Base-by-base conservation (phyloP, 2,113 vertebrate species). In the Megalops atlanticus region DNA sequence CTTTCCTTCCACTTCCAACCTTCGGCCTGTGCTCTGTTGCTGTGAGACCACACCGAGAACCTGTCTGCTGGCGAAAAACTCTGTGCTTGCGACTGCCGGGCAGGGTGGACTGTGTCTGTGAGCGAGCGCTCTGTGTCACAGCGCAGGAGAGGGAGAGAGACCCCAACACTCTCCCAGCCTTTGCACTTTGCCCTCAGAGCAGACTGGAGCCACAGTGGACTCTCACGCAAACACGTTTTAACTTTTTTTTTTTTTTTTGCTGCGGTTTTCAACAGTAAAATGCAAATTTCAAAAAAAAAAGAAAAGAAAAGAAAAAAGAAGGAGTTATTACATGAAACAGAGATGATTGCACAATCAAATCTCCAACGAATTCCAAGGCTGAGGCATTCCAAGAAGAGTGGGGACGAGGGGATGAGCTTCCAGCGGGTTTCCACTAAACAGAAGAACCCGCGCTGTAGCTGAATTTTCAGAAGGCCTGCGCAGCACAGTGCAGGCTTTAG, bases 191-290 rank as follows among this genome's bases (percentile, higher is more conserved):
- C 80, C 79, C 70, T 80, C 47, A 77, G 85, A 82, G 82, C 87
- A 84, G 88, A 24, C 24, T n/a, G 31, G 76, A 78, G 54, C 72
- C 39, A 79, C 82, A 45, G 78, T 80, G 84, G 83, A 69, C 85
- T 90, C 74, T 85, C 83, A 43, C 64, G 74, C 81, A 82, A 85
- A 84, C 75, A 85, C 79, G 76, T n/a, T 27, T 27, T 24, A 27
- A 83, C 77, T 40, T 73, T 69, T 79, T 76, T 49, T 84, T 78
- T 16, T 70, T 78, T 84, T 88, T 90, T 91, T 92, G 91, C 89
- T 93, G 87, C 87, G 86, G 83, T 85, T 78, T 87, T 87, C 90
- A 90, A 91, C 84, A 86, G 84, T 84, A 89, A 84, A 92, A 89
- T 90, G 91, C 90, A 91, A 92, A 90, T 85, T 69, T 70, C 84